Base-by-base conservation (phyloP, 2,113 vertebrate genomes). In the Anarhynchus alexandrinus region DNA sequence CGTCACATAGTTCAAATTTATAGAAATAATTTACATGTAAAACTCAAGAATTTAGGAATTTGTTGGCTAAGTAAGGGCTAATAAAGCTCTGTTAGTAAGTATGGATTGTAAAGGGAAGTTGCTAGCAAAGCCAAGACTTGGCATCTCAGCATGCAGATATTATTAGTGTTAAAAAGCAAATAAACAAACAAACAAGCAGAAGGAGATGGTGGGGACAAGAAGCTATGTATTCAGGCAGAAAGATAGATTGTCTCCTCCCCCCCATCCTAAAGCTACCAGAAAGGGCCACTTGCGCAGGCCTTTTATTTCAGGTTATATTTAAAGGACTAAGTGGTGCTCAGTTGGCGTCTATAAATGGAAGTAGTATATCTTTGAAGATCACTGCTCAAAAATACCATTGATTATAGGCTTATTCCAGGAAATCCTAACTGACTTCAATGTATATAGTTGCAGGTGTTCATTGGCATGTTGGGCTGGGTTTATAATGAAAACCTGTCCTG, bases 231-330 rank as follows among this genome's bases (percentile, higher is more conserved):
- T 79, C 87, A 59, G 51, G 49, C 30, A 82, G 40, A 61, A 94
- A 5, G 26, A 17, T 66, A 5, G 26, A 17, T 66, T 89, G 12
- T 69, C 45, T 23, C 23, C 6, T 62, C 19, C 10, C 12, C 12
- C 20, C n/a, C 22, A 54, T 64, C 51, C 55, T 86, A 5, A 86
- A 88, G 49, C 90, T 96, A 34, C 22, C 32, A 90, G 86, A 86
- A 91, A 58, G 72, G n/a, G 62, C 49, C 36, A 27, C 82, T 96
- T 83, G 38, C 19, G 51, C 42, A 57, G 58, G 51, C 40, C 43
- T 86, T 94, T 88, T 94, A 52, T 70, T 95, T 88, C 71, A 74
- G 55, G n/a, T 94, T 92, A 43, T 81, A 47, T 78, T 90, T 96
- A 74, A 94, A 70, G 55, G 82, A 70, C 69, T 71, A 14, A 38